These are phyloP conservation scores for Boleophthalmus pectinirostris DNA, from an alignment of 2,113 vertebrate genomes.

Conservation along the genomic window DNA sequence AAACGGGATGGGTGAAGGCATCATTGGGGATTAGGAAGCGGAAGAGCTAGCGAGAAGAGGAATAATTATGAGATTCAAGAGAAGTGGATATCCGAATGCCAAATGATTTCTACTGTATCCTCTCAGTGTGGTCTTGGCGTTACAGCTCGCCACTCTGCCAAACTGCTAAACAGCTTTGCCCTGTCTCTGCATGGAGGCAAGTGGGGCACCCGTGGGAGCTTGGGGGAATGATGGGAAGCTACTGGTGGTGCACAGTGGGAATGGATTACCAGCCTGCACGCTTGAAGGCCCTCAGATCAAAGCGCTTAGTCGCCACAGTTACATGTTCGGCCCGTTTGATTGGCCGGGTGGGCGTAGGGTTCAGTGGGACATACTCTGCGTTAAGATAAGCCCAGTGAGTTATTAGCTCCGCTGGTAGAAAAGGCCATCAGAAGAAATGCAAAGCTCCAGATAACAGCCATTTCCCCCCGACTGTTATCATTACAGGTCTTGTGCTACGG, in stretches of 20 bases:
- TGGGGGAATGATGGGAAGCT: constrained; percentile 33
- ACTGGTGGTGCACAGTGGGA: constrained; percentile 40
- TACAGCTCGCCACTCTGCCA: constrained; percentile 45
- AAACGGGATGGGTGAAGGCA: constrained; percentile 41
- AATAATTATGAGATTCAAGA: constrained; percentile 54
- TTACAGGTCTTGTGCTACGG: constrained; percentile 40
- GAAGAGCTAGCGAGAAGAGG: constrained; percentile 20
- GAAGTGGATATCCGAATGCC: constrained; percentile 51
- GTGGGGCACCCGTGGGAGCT: constrained; percentile 35
- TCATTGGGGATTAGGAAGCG: constrained; percentile 11
- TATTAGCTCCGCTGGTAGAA: constrained; percentile 40
- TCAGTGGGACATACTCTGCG: constrained; percentile 15
- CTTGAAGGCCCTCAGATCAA: constrained; percentile 59
- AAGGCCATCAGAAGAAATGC: constrained; percentile 46
- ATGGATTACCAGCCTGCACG: constrained; percentile 54
- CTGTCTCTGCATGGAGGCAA: constrained; percentile 29
- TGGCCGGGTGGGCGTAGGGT: constrained; percentile 5
- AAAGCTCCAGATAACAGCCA: constrained; percentile 42
- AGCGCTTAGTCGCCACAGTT: constrained; percentile 31
- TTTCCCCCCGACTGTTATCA: constrained; percentile 56
- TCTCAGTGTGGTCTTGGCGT: constrained; percentile 32
- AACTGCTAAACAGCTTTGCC: constrained; percentile 47
- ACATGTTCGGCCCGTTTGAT: constrained; percentile 7
- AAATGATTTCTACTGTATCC: constrained; percentile 19
- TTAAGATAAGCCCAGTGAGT: constrained; percentile 55